A percentile compares a stretch with the other conserved stretches of the same genome.
These are phyloP conservation scores for Caradrina clavipalpis DNA, from an alignment of 2,888 invertebrate genomes.

Conservation along the genomic window DNA sequence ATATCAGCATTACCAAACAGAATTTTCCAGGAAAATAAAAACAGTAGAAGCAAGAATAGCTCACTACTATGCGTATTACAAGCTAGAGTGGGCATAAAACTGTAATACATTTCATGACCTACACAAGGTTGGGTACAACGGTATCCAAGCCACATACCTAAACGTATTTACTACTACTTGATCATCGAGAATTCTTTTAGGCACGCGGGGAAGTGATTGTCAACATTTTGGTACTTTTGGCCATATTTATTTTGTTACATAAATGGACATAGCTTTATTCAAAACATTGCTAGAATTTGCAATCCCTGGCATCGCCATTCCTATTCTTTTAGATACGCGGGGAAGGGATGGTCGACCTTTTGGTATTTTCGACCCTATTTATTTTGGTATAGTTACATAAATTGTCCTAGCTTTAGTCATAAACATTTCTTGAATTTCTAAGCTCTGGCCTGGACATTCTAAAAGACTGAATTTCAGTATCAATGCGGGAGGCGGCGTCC, in stretches of 20 bases:
- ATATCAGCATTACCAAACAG: not conserved
- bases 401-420: too few species aligned
- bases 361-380: not conserved
- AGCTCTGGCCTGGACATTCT: too few species aligned
- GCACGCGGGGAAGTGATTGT: conserved; percentile 6
- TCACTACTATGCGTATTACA: conserved; percentile 17
- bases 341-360: conserved; percentile 30
- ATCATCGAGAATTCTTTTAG: conserved; percentile 43
- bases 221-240: conserved; percentile 24
- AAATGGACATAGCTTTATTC: too few species aligned
- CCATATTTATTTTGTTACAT: too few species aligned
- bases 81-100: conserved; percentile 27
- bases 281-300: too few species aligned
- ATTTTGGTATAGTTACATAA: too few species aligned
- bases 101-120: conserved; percentile 48
- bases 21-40: conserved; percentile 30
- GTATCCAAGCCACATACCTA: conserved; percentile 47
- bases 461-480: too few species aligned
- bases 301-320: too few species aligned
- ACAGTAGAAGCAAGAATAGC: conserved; percentile 26
- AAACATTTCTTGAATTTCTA: too few species aligned
- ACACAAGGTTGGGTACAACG: conserved; percentile 38
- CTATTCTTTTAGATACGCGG: conserved; percentile 34
- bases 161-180: conserved; percentile 43
- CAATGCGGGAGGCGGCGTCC: too few species aligned